phyloP scores from a whole-genome alignment of 2,888 invertebrate genomes.

The Clanis bilineata region DNA sequence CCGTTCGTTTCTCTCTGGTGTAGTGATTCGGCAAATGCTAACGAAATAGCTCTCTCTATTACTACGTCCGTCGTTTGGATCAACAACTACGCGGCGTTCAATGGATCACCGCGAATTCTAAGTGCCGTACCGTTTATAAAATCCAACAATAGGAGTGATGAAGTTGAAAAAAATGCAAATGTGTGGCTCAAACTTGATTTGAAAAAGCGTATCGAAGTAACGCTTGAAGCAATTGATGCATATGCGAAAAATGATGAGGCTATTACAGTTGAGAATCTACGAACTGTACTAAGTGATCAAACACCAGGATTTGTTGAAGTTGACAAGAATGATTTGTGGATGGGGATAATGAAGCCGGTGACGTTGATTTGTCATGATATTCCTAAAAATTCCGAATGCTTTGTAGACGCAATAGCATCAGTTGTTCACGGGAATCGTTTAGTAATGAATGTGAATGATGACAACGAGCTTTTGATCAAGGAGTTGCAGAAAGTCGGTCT shows the following conservation, averaged over 20 bases:
- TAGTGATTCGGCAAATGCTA: slow-evolving; percentile 44
- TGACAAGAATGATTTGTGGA: background rate
- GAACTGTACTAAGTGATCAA: background rate
- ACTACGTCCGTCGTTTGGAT: slow-evolving; percentile 46
- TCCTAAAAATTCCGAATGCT: no score
- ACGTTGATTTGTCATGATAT: background rate
- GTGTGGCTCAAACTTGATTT: background rate
- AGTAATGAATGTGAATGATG: background rate
- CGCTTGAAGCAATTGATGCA: slow-evolving; percentile 16
- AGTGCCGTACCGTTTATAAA: slow-evolving; percentile 22
- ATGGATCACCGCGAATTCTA: slow-evolving; percentile 36
- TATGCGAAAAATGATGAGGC: background rate
- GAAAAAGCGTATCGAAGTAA: slow-evolving; percentile 16
- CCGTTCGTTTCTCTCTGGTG: slow-evolving; percentile 53
- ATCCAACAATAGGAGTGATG: background rate
- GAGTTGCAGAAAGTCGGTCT: slow-evolving; percentile 17
- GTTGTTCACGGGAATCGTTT: slow-evolving; percentile 25
- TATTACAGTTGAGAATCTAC: background rate
- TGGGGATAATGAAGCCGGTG: background rate
- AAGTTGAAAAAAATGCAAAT: background rate
- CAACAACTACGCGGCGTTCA: slow-evolving; percentile 47
- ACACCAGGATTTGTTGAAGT: background rate
- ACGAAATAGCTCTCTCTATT: slow-evolving; percentile 45
- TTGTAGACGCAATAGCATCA: slow-evolving; percentile 1
- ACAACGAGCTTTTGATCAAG: background rate